Evolutionary conservation across 2,797 vertebrate genomes (phyloP).

Genomic region (Carcharodon carcharias): DNA sequence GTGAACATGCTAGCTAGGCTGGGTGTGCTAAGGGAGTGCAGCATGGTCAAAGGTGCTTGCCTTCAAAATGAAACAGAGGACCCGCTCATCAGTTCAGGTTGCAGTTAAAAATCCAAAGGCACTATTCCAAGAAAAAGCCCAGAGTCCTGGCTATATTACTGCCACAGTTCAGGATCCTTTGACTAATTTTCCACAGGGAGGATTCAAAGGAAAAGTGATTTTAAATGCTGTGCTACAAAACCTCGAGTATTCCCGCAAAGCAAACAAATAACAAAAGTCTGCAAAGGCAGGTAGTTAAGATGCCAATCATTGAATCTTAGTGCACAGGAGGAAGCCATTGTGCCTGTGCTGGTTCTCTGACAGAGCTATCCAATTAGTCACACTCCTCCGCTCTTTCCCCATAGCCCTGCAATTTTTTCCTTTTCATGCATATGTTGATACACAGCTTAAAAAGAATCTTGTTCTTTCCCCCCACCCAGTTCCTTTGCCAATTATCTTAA

Average conservation of each 20-base stretch:
- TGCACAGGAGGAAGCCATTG: neutral
- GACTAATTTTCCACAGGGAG: neutral
- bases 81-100: neutral
- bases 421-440: neutral
- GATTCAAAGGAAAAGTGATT: neutral
- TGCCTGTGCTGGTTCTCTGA: neutral
- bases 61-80: neutral
- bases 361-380: neutral
- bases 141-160: neutral
- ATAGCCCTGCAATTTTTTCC: neutral
- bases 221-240: neutral
- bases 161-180: neutral
- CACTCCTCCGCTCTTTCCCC: neutral
- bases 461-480: too few species aligned
- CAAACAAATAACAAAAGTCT: neutral
- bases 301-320: neutral
- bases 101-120: neutral
- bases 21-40: neutral
- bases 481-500: neutral
- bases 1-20: neutral
- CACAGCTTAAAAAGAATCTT: neutral
- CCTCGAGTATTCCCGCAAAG: neutral
- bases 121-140: neutral
- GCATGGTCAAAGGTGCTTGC: neutral
- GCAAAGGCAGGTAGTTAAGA: neutral